Evolutionary conservation across 2,113 vertebrate genomes (phyloP), one percentile per base, ranked within the genome.

Genomic region (Phrynocephalus versicolor): DNA sequence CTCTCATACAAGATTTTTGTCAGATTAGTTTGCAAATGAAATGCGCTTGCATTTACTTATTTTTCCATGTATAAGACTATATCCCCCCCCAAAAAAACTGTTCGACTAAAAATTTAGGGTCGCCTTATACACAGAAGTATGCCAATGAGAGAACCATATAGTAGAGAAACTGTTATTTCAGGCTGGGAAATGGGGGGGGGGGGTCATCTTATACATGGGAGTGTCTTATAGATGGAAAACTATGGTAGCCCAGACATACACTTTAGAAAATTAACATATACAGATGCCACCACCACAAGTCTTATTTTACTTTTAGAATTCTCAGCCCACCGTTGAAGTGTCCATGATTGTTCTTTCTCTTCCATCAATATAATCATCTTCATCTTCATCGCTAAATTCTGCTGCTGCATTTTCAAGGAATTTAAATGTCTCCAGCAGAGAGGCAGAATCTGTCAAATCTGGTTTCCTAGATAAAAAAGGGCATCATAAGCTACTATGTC

Each of bases 341-440:
- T 99, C 97, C 89, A 97, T 96, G 92, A 97, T 94, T 89, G 96
- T 97, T 93, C 97, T 97, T 91, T 98, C 98, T 95, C 96, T 97
- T 89, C 97, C 98, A n/a, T 98, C 97, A 85, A 96, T 95, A 70
- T 99, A 98, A 14, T 99, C 98, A 0, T 99, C 99, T 15, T 99
- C 99, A 27, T 99, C 99, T 88, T 99, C 99, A 89, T 99, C 99
- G 75, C 98, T 98, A 89, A 99, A 98, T 87, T 98, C 98, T 6
- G 97, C 97, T 10, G 97, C 98, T 21, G 97, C 97, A 88, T 96
- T 98, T 95, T 99, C 98, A 45, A 99, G 97, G 94, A 99, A 98
- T 94, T 97, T 98, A 87, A 99, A 98, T 82, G 98, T 98, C 94
- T 99, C 98, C 94, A 99, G 92, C 85, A 98, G 97, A 9, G 97